These are phyloP conservation scores for Alethe diademata DNA, from an alignment of 2,113 vertebrate species.

Conservation along the genomic window DNA sequence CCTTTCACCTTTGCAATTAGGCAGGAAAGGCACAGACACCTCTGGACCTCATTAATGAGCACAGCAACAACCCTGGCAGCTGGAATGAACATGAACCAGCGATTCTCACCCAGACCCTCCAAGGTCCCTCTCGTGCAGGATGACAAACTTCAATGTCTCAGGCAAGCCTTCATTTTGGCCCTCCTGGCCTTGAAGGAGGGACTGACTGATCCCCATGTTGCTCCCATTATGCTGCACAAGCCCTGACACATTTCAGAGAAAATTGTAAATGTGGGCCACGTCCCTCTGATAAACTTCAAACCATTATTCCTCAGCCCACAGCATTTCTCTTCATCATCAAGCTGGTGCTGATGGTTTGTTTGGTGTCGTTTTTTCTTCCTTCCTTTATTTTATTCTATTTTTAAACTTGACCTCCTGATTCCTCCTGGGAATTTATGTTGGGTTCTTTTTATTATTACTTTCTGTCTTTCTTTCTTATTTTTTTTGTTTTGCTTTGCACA, in stretches of 20 bases:
- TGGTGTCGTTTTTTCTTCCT: background rate
- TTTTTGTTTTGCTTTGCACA: background rate
- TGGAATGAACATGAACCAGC: fast-evolving
- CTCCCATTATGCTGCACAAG: background rate
- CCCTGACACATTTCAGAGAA: background rate
- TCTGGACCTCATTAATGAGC: background rate
- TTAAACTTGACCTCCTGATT: constrained; percentile 6
- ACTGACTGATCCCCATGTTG: fast-evolving
- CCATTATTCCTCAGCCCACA: constrained; percentile 52
- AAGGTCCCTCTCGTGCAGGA: background rate
- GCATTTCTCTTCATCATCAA: background rate
- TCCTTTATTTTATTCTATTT: background rate
- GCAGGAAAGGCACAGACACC: background rate
- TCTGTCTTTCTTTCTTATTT: background rate
- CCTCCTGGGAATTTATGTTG: background rate
- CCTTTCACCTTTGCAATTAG: background rate
- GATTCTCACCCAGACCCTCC: background rate
- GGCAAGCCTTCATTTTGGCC: background rate
- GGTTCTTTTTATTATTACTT: background rate
- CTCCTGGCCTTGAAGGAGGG: background rate
- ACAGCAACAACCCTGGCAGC: background rate
- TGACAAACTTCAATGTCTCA: background rate
- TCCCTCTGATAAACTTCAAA: constrained; percentile 22
- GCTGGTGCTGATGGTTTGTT: background rate
- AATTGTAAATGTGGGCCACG: background rate